Evolutionary conservation across 2,888 invertebrate genomes (phyloP), one percentile per base, ranked within the genome.

Genomic region (Sinopyrophorus schimmeli): DNA sequence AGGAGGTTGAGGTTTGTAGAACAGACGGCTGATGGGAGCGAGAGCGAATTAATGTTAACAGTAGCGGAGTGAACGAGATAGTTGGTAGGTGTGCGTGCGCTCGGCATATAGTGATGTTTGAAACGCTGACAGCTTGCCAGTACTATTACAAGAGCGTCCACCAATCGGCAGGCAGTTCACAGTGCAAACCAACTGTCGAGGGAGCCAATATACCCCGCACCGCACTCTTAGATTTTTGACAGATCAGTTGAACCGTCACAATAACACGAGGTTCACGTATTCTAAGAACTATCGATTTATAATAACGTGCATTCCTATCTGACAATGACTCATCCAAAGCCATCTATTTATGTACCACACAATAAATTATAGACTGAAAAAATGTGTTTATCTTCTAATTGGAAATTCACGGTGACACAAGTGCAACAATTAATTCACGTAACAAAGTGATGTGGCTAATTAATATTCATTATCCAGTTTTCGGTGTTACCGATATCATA

Each of bases 51-150:
- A 53, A 42, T 43, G 24, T 14, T 23, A 11, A 20, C 42, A 15
- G 42, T 50, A 54, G 43, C 47, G 58, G 42, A 35, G 57, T 47
- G 61, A 62, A 58, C 55, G 64, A 62, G 61, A 62, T 58, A 56
- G 57, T 54, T 53, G 61, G 63, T 62, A 64, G 62, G 67, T 66
- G 66, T 72, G 72, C 71, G 72, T 72, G 72, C 72, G 72, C 70
- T 62, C 67, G 65, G 66, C 67, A 68, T 69, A 62, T 65, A 70
- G 72, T 74, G 74, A 74, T 73, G 73, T 74, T 73, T 73, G 73
- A 72, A 73, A 72, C 71, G 74, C 74, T 75, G 74, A 75, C 74
- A 75, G 70, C 71, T 71, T 71, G 71, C 70, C 70, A 72, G 70
- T 68, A 70, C 70, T 73, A 72, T 73, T 72, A 72, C 67, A 69